phyloP scores from a whole-genome alignment of 2,113 vertebrate genomes.

The Lophochroa leadbeateri region DNA sequence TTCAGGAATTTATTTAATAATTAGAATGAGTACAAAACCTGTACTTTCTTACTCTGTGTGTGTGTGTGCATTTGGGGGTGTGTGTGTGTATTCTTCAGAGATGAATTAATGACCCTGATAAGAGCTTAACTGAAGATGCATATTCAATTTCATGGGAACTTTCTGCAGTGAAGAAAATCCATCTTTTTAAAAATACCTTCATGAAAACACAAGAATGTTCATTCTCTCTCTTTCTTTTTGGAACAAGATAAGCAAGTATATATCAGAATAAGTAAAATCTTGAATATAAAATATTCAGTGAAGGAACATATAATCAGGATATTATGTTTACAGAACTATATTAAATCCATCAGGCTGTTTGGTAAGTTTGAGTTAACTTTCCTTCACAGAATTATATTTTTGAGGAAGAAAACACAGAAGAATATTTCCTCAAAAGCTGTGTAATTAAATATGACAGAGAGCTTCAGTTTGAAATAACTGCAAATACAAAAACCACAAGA shows the following conservation, averaged over 20 bases:
- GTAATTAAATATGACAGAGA: not conserved
- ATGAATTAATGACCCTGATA: not conserved
- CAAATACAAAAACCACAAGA: not conserved
- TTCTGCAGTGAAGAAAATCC: not conserved
- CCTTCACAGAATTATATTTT: not conserved
- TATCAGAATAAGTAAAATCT: not conserved
- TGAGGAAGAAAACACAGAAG: not conserved
- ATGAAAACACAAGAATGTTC: not conserved
- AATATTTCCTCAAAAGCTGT: not conserved
- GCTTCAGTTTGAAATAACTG: not conserved
- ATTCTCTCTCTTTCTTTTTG: not conserved
- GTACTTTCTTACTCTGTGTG: not conserved
- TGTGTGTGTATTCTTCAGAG: not conserved
- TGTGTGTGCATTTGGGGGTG: not conserved
- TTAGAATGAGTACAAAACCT: not conserved
- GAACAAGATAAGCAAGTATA: not conserved
- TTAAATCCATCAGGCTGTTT: not conserved
- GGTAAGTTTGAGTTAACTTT: not conserved
- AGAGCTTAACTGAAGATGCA: not conserved
- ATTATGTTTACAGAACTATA: not conserved
- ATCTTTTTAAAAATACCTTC: not conserved
- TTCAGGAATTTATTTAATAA: not conserved
- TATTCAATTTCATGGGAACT: not conserved
- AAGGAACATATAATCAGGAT: not conserved
- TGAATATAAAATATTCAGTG: not conserved